phyloP scores from a whole-genome alignment of 2,797 vertebrate species.

The Phrynocephalus guinanensis region DNA sequence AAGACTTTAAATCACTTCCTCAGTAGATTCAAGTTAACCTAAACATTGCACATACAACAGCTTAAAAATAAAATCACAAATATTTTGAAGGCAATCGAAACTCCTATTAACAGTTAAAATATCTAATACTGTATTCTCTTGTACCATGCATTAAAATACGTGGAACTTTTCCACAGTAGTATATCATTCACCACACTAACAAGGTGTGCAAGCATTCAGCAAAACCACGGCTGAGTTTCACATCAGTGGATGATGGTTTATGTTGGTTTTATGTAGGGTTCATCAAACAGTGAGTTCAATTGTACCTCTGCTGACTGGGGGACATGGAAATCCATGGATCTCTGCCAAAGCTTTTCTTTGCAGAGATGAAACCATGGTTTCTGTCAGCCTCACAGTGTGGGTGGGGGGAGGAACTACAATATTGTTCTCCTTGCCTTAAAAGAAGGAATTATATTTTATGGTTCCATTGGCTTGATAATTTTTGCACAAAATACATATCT shows the following conservation, averaged over 20 bases:
- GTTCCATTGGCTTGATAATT: no score
- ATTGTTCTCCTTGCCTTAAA: no score
- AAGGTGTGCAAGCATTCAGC: neutral
- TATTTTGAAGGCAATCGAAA: neutral
- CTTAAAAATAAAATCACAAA: neutral
- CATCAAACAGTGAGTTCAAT: neutral
- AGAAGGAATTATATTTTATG: no score
- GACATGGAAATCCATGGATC: neutral
- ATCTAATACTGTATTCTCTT: neutral
- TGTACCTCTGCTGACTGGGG: neutral
- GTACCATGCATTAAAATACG: neutral
- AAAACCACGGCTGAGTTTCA: neutral
- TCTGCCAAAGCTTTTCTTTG: neutral
- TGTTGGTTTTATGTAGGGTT: neutral
- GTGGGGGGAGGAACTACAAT: no score
- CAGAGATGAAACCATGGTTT: neutral
- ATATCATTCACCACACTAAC: neutral
- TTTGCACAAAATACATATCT: no score
- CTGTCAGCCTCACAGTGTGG: no score
- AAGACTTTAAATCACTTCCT: neutral
- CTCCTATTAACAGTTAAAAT: neutral
- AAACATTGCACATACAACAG: neutral
- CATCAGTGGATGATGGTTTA: no score
- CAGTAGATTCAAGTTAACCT: neutral
- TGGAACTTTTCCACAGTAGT: neutral